Percentiles rank a stretch among this genome's conserved stretches.
Conservation (phyloP, 2,888 invertebrate genomes). For the Phlogophora meticulosa region DNA sequence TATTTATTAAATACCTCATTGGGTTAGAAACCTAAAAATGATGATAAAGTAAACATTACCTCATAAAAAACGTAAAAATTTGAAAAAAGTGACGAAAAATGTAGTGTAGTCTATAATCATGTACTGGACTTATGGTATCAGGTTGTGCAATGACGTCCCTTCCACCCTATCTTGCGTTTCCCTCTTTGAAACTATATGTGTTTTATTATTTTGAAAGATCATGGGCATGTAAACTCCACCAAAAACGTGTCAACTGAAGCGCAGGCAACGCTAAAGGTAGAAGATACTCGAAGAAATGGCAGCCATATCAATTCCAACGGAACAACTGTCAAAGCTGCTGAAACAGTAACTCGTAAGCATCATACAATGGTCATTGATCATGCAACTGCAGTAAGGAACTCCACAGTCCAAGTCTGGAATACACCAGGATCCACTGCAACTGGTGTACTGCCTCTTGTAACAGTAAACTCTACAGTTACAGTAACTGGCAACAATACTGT, state of each 20-base stretch:
- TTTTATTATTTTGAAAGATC: conserved; percentile 21
- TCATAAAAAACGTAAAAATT: no score
- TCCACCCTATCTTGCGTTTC: no score
- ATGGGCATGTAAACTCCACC: conserved; percentile 1
- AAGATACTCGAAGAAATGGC: conserved; percentile 40
- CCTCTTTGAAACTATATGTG: no score
- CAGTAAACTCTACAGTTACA: conserved; percentile 15
- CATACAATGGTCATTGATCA: background rate
- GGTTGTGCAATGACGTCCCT: no score
- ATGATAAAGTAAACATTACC: no score
- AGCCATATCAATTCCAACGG: background rate
- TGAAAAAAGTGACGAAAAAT: no score
- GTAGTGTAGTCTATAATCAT: no score
- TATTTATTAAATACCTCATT: no score
- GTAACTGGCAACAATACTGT: conserved; percentile 5
- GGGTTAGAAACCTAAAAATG: no score
- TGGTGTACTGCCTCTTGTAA: background rate
- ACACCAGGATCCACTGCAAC: background rate
- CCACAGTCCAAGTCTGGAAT: conserved; percentile 12
- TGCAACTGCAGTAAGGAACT: conserved; percentile 3
- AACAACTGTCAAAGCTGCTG: background rate
- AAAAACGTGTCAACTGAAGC: conserved; percentile 5
- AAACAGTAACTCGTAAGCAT: background rate
- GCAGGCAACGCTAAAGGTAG: background rate
- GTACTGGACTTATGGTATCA: no score